Evolutionary conservation across 1,140 invertebrate genomes (phyloP), one percentile per base, ranked within the genome.

Genomic region (Drosophila yakuba): DNA sequence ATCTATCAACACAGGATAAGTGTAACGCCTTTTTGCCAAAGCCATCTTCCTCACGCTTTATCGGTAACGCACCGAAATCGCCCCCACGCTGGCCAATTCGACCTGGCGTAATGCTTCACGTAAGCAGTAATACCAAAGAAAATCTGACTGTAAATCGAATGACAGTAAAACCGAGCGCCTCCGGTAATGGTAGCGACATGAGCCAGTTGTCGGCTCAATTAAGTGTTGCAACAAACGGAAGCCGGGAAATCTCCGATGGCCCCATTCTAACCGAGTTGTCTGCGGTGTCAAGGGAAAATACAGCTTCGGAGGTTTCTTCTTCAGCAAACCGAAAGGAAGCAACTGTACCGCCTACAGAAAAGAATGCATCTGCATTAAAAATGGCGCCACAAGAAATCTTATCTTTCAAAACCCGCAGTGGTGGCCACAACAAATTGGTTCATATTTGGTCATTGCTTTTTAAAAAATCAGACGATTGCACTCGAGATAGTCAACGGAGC

Each of bases 81-180:
- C 95, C 95, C 14, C 95, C 94, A 73, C 96, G 97, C 82, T 98
- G 97, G 97, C 97, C 97, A 28, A 93, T 97, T 61, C 96, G 97
- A 85, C 97, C 97, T 2, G 97, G 97, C 32, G 97, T 98, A 45
- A 94, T 97, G 79, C 96, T 97, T 47, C 97, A 97, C 93, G 96
- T 97, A 39, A 97, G 97, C 74, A 89, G 78, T 56, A 90, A 92
- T 55, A 92, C 91, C 45, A 92, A 92, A 62, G 93, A 95, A 95
- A 80, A 94, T 95, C 92, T 91, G 71, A 93, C 90, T 74, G 93
- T 84, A 69, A 91, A 90, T 81, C 81, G 90, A 45, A 92, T 85
- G 88, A 86, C 90, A 64, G 56, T 85, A 36, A 91, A 91, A 59
- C 63, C 73, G 20, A 73, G 76, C 47, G 44, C 10, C 25, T 51